phyloP scores from a whole-genome alignment of 23 tunicate species.

The Oikopleura albicans region DNA sequence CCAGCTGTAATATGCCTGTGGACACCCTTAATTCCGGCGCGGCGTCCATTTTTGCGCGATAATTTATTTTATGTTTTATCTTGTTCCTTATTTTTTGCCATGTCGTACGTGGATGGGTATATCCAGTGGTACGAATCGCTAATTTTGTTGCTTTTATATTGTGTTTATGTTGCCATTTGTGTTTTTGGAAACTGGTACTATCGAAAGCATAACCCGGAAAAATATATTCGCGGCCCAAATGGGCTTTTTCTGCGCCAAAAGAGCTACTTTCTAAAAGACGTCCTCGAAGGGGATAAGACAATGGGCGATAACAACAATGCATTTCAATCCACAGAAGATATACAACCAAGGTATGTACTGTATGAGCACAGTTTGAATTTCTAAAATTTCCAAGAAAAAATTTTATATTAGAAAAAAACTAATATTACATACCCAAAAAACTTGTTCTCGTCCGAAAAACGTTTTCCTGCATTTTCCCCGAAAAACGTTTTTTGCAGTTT shows the following conservation, averaged over 20 bases:
- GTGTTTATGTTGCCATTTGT: not conserved
- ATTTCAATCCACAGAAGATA: conserved; percentile 1
- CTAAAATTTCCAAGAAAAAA: too few species aligned
- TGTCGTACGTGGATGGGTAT: not conserved
- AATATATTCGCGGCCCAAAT: not conserved
- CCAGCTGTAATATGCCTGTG: conserved; percentile 5
- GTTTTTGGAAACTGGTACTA: not conserved
- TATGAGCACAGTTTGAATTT: not conserved
- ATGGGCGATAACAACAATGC: not conserved
- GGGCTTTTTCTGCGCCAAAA: not conserved
- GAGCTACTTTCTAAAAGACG: conserved; percentile 1
- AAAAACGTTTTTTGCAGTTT: too few species aligned
- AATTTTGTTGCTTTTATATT: not conserved
- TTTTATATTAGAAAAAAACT: too few species aligned
- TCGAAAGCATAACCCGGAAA: not conserved
- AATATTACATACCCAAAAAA: too few species aligned
- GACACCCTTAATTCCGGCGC: conserved; percentile 6
- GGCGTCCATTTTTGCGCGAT: conserved; percentile 1
- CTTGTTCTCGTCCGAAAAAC: too few species aligned
- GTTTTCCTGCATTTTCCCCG: too few species aligned
- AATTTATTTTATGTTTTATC: conserved; percentile 5
- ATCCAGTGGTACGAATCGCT: conserved; percentile 16
- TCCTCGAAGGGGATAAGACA: not conserved
- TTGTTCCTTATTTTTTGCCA: not conserved
- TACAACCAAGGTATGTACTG: not conserved